Percentiles rank a stretch among this genome's conserved stretches.
Conservation (phyloP, 1,140 invertebrate genomes). For the Macrobrachium rosenbergii region DNA sequence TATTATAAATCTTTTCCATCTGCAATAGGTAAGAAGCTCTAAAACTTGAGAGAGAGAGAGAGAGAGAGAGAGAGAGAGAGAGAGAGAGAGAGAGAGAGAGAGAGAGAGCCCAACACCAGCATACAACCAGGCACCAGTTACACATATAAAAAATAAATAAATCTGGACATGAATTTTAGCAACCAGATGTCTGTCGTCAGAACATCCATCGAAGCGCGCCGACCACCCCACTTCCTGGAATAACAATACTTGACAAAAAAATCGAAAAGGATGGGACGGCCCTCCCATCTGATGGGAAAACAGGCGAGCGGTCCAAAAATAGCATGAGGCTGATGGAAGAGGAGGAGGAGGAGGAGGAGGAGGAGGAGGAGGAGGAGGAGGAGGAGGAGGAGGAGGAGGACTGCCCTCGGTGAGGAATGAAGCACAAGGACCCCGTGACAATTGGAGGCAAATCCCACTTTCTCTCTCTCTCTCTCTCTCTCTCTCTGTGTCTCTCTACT, state of each 20-base stretch:
- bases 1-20: too few species aligned
- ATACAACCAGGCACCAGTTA: too few species aligned
- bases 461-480: slow-evolving; percentile 19
- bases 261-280: too few species aligned
- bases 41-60: slow-evolving; percentile 9
- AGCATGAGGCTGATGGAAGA: background rate
- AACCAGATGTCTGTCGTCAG: too few species aligned
- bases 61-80: slow-evolving; percentile 28
- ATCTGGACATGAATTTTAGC: too few species aligned
- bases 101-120: background rate
- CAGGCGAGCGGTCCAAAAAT: background rate
- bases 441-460: background rate
- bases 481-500: background rate
- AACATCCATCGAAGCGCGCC: too few species aligned
- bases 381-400: slow-evolving; percentile 4
- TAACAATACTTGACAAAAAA: too few species aligned
- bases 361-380: background rate
- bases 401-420: background rate
- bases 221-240: too few species aligned
- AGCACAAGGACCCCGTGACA: background rate
- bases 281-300: too few species aligned
- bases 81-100: slow-evolving; percentile 29
- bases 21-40: too few species aligned
- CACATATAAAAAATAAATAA: too few species aligned
- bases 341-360: background rate